Base-by-base conservation (phyloP, 2,888 invertebrate genomes). In the Cecidostiba fungosa region DNA sequence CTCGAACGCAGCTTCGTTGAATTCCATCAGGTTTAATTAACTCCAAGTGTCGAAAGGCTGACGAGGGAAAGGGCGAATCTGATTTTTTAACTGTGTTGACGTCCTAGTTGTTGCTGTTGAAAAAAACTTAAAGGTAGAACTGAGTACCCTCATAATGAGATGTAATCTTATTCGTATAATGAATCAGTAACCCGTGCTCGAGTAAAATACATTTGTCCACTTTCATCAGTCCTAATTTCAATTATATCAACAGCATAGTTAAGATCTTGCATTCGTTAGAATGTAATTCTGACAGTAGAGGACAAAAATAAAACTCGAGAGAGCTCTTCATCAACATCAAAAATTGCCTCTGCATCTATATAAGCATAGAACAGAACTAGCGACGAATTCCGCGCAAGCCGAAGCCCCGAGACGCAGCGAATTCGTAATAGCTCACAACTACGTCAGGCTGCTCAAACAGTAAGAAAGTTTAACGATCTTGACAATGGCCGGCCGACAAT, bases 401-500 rank as follows among this genome's bases (percentile, higher is more conserved):
- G 12, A 43, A 43, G 43, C 43, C 12, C 43, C 43, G 43, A 43
- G 43, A 43, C 43, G 43, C 26, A 62, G 14, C 14, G 66, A 26
- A 66, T 66, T 29, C 29, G 66, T 26, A 29, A 62, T 54, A 54
- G 5, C 54, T 54, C 54, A 1, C 36, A 72, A 59, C 39, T 81
- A 62, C 19, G 66, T 50, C 39, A 4, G 50, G 43, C 69, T 47
- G 29, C 54, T 69, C 84, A 50, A 73, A 82, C 77, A 78, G 66
- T 82, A 86, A 86, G 81, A 86, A 81, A 86, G 77, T 87, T 87
- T 87, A 85, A 87, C 85, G 83, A 85, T 85, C 81, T 73, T 14
- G 66, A 80, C 72, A 81, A 73, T 72, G 77, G 62, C 62, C n/a
- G 12, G 6, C 16, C 69, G 78, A 85, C 85, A 85, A 87, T 85